Evolutionary conservation across 2,113 vertebrate species (phyloP).

Genomic region (Cromileptes altivelis): DNA sequence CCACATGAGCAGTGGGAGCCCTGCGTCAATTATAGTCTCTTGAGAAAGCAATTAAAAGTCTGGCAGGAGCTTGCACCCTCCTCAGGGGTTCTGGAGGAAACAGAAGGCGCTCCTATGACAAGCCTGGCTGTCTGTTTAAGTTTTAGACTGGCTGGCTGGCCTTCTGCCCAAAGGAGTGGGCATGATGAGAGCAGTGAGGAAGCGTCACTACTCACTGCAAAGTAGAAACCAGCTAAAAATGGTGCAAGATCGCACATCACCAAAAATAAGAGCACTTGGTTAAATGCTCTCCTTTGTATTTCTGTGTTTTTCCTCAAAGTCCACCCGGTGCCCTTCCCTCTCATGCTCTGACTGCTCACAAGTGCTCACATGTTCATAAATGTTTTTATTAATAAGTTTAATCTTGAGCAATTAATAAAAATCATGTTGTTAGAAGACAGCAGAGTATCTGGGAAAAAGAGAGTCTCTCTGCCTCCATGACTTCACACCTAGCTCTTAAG

Average conservation of each 20-base stretch:
- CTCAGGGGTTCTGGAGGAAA: slow-evolving; percentile 46
- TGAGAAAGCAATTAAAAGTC: slow-evolving; percentile 68
- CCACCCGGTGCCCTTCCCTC: no score
- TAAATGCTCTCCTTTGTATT: slow-evolving; percentile 1
- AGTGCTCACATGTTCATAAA: not conserved
- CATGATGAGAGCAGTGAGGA: not conserved
- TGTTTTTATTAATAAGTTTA: not conserved
- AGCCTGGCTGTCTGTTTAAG: slow-evolving; percentile 35
- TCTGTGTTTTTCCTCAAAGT: not conserved
- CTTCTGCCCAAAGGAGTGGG: slow-evolving; percentile 15
- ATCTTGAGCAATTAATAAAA: not conserved
- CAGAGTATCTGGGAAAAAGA: not conserved
- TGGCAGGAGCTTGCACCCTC: slow-evolving; percentile 44
- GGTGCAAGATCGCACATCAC: not conserved
- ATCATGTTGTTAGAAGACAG: not conserved
- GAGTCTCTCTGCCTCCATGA: not conserved
- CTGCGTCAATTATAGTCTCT: slow-evolving; percentile 54
- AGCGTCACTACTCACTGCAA: not conserved
- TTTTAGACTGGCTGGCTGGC: slow-evolving; percentile 1
- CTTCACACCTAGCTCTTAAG: not conserved
- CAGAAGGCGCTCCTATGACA: slow-evolving; percentile 38
- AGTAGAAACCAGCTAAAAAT: slow-evolving; percentile 7
- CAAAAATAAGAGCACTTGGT: not conserved
- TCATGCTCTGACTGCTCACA: not conserved
- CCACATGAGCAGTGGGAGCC: slow-evolving; percentile 35